phyloP scores from a whole-genome alignment of 2,888 invertebrate species.

The Diabrotica balteata region DNA sequence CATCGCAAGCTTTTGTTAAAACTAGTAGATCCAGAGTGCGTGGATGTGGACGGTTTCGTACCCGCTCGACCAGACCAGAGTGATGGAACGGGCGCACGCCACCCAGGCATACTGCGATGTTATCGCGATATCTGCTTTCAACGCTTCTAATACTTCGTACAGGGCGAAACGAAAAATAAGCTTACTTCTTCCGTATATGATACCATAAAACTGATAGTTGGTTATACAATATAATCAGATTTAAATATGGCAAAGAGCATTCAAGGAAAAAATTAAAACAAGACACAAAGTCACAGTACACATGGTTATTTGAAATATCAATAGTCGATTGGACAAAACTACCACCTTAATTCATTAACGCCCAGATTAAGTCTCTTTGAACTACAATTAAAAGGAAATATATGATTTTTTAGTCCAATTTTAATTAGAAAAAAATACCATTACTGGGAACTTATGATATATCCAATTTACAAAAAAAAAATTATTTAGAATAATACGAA shows the following conservation, averaged over 20 bases:
- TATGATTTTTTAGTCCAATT: no score
- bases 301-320: neutral
- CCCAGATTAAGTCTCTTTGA: no score
- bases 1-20: slow-evolving; percentile 19
- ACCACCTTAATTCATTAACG: no score
- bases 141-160: neutral
- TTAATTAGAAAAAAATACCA: no score
- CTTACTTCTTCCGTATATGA: neutral
- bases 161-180: slow-evolving; percentile 1
- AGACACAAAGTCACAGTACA: neutral
- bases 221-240: neutral
- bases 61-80: neutral
- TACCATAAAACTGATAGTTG: neutral
- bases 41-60: slow-evolving; percentile 2
- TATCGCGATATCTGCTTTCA: slow-evolving; percentile 40
- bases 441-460: no score
- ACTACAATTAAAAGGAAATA: no score
- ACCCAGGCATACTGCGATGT: slow-evolving; percentile 38
- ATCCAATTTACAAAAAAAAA: no score
- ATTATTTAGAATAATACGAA: no score
- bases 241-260: neutral
- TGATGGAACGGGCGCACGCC: slow-evolving; percentile 56
- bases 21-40: slow-evolving; percentile 15
- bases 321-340: no score
- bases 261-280: neutral